A percentile compares a stretch with the other conserved stretches of the same genome.
Conservation (phyloP, 2,888 invertebrate species). For the Magallana nippona region DNA sequence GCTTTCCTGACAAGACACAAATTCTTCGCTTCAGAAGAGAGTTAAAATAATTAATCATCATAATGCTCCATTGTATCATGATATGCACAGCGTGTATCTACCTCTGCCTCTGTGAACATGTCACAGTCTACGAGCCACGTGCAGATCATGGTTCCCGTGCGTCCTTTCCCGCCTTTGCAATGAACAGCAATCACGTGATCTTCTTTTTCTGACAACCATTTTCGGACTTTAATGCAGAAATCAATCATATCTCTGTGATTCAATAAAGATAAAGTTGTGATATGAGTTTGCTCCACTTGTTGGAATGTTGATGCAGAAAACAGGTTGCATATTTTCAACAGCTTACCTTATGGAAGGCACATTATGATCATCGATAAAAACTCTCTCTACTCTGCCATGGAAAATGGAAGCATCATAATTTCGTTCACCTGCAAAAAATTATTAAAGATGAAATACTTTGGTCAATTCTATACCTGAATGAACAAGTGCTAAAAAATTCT, state of each 20-base stretch:
- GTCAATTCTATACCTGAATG: too few species aligned
- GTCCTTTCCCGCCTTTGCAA: conserved; percentile 82
- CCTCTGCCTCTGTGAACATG: conserved; percentile 80
- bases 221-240: conserved; percentile 79
- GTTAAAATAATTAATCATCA: too few species aligned
- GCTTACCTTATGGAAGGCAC: conserved; percentile 80
- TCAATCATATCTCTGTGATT: conserved; percentile 80
- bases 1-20: conserved; percentile 74
- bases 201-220: conserved; percentile 79
- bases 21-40: conserved; percentile 22
- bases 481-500: too few species aligned
- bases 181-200: conserved; percentile 81
- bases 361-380: conserved; percentile 82
- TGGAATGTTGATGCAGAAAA: too few species aligned
- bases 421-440: conserved; percentile 78
- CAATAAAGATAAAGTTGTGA: background rate
- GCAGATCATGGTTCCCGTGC: conserved; percentile 82
- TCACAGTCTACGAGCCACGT: conserved; percentile 81
- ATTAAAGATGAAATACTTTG: background rate
- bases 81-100: conserved; percentile 46
- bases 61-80: too few species aligned
- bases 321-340: too few species aligned
- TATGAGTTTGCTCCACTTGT: too few species aligned
- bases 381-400: conserved; percentile 80
- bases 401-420: conserved; percentile 80